Base-by-base conservation (phyloP, 2,113 vertebrate species). In the Cyphomyrus discorhynchus region DNA sequence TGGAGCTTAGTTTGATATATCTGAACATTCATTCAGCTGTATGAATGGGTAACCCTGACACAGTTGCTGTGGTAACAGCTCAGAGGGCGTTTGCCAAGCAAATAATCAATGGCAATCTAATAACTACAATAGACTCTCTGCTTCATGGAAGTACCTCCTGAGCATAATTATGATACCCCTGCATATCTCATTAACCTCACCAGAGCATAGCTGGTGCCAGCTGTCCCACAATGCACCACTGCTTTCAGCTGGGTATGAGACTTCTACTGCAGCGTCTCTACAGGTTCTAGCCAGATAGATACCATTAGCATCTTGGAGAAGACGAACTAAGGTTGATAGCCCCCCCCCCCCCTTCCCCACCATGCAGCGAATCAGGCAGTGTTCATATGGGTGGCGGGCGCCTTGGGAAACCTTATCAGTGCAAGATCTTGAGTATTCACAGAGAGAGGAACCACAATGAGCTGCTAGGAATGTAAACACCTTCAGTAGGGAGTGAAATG, bases 201-300 rank as follows among this genome's bases (percentile, higher is more conserved):
- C 62, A 80, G 35, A 35, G 74, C 35, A 80, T 19, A 5, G 35
- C 2, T 35, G 35, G 35, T 39, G 15, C 74, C 74, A 80, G 74
- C 74, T 80, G 35, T 80, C 74, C 74, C 35, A 80, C 35, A 80
- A 80, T 80, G 74, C 74, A 80, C 74, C 74, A 42, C 74, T 80
- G 13, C 74, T 42, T 39, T 1, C 15, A 42, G 31, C 7, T 42
- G 74, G 13, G 74, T 39, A 2, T 19, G 74, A 2, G 13, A 19
- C 11, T 80, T 42, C 31, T 80, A 11, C n/a, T 70, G 27, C 35
- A 19, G 35, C 35, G 2, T 42, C 15, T 42, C 74, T 19, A 80
- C 15, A 42, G 35, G 74, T 80, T 80, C 74, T 80, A 39, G 5
- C 74, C 74, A 80, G 35, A 80, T 7, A 19, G 17, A 39, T 80